These are phyloP conservation scores for Aspidiotus destructor DNA, from an alignment of 2,888 invertebrate genomes.

Conservation along the genomic window DNA sequence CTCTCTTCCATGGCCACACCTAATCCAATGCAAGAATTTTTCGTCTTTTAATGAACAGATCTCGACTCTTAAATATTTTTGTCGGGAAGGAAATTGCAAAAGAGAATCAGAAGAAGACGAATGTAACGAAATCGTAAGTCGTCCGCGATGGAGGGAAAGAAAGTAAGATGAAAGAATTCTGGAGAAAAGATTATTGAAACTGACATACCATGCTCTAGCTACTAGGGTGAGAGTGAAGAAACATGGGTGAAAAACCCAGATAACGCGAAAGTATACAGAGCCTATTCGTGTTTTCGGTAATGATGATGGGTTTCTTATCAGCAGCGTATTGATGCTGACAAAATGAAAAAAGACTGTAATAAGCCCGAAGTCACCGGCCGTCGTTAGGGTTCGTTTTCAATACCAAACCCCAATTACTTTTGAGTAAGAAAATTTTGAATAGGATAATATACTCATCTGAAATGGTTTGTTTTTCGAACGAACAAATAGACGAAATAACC, in stretches of 20 bases:
- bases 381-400: too few species aligned
- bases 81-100: too few species aligned
- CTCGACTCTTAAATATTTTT: too few species aligned
- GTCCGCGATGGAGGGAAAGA: background rate
- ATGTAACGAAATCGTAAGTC: background rate
- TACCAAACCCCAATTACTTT: background rate
- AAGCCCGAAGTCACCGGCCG: background rate
- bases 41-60: too few species aligned
- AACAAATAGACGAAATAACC: too few species aligned
- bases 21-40: too few species aligned
- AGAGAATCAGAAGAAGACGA: background rate
- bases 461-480: too few species aligned
- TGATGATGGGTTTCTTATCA: slow-evolving; percentile 2
- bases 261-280: background rate
- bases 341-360: background rate
- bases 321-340: background rate
- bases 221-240: background rate
- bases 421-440: background rate
- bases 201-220: background rate
- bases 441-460: background rate
- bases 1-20: too few species aligned
- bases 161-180: too few species aligned
- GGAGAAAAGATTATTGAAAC: background rate
- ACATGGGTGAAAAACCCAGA: background rate
- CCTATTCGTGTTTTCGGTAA: background rate